These are phyloP conservation scores for Andrena chrysosceles DNA, from an alignment of 2,888 invertebrate species.

Conservation along the genomic window DNA sequence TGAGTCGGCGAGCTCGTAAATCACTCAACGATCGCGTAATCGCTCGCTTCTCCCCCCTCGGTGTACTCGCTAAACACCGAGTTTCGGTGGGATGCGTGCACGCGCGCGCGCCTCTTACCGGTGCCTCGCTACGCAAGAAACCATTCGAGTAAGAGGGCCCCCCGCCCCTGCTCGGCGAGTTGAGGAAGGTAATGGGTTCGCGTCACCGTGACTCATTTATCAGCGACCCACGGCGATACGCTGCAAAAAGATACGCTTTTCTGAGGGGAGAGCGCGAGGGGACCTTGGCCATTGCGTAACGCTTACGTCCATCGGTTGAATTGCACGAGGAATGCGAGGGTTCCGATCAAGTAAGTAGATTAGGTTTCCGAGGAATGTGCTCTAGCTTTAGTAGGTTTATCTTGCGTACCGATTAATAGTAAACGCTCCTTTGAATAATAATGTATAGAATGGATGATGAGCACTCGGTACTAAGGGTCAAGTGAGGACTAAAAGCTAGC, in stretches of 20 bases:
- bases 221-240: conserved; percentile 14
- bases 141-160: conserved; percentile 3
- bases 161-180: background rate
- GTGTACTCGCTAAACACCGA: conserved; percentile 51
- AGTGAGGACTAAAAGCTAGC: no score
- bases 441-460: no score
- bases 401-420: no score
- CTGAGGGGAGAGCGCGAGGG: background rate
- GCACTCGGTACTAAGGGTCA: no score
- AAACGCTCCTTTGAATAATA: no score
- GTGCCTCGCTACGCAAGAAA: conserved; percentile 18
- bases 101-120: background rate
- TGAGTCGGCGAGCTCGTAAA: conserved; percentile 64
- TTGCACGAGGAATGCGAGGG: no score
- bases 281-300: no score
- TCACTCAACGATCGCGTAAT: conserved; percentile 69
- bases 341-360: no score
- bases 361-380: no score
- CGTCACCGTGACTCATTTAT: conserved; percentile 28
- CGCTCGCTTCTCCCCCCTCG: conserved; percentile 48
- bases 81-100: conserved; percentile 10
- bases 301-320: no score
- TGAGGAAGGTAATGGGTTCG: conserved; percentile 55
- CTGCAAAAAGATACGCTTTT: background rate
- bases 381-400: no score